Evolutionary conservation across 2,797 vertebrate genomes (phyloP), one percentile per base, ranked within the genome.

Genomic region (Phrynocephalus guinanensis): DNA sequence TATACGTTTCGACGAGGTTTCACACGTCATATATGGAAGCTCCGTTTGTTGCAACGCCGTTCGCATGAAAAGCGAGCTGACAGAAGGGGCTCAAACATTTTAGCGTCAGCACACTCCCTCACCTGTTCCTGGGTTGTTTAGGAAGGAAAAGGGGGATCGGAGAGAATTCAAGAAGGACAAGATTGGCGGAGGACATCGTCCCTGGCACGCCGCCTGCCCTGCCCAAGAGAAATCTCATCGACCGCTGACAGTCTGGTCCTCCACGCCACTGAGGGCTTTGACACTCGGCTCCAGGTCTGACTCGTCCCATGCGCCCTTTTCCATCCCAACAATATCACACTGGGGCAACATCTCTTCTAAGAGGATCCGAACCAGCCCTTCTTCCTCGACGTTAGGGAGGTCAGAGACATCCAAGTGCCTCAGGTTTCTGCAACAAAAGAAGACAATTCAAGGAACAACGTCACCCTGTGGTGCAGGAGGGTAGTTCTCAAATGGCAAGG

Each of bases 271-370:
- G 22, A 18, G 11, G 0, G 1, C 10, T 2, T 52, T 20, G 0
- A 6, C 2, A 1, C 56, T 5, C 0, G 20, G 1, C 30, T 10
- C 3, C 6, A 3, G 56, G 38, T 48, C 28, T 16, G 88, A 71
- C 20, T 68, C 81, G 3, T 91, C 87, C 0, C 60, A 20, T 2
- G 1, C 60, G 2, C 52, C 33, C 63, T 87, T 94, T 28, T 92
- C 67, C 3, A 85, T 52, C 10, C 95, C 95, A 28, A 95, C 68
- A 8, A 96, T 93, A 56, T 96, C 86, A 50, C 98, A 99, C 44
- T 91, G 90, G 1, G 98, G 98, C 76, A 99, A 93, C 97, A 98
- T 97, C 92, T 99, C 98, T 89, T 99, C 98, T 91, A 98, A 85
- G 63, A 98, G 93, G 90, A 99, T 98, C 85, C 90, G 92, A 20